Conservation (phyloP, 1,140 invertebrate genomes). For the Diorhabda carinulata region DNA sequence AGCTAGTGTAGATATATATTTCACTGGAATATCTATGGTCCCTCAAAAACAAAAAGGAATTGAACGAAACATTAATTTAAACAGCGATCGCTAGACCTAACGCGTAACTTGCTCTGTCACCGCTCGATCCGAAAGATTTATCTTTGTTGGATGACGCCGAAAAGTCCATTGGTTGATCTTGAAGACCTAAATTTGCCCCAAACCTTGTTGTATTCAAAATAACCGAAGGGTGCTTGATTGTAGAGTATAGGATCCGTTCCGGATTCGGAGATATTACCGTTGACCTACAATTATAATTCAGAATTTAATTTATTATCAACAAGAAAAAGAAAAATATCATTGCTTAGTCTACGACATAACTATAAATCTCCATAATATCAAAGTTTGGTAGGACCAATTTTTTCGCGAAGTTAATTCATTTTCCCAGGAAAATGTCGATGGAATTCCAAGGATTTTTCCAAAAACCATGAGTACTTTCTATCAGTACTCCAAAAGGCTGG, state of each 20-base stretch:
- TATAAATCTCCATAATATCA: too few species aligned
- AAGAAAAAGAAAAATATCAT: too few species aligned
- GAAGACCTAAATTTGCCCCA: slow-evolving; percentile 30
- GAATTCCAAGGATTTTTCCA: too few species aligned
- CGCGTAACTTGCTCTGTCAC: slow-evolving; percentile 14
- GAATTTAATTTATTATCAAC: too few species aligned
- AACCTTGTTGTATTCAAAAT: slow-evolving; percentile 37
- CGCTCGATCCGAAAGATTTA: slow-evolving; percentile 20
- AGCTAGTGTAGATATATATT: too few species aligned
- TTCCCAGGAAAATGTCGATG: too few species aligned
- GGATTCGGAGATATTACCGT: slow-evolving; percentile 58
- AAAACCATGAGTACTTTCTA: too few species aligned
- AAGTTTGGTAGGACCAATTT: too few species aligned
- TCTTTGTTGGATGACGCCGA: slow-evolving; percentile 41
- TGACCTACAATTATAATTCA: slow-evolving; percentile 30
- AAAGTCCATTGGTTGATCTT: slow-evolving; percentile 55
- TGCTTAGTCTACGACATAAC: too few species aligned
- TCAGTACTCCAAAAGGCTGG: too few species aligned
- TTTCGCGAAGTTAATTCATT: too few species aligned
- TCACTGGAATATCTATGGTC: slow-evolving; percentile 20
- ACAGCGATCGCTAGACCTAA: slow-evolving; percentile 41
- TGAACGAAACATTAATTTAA: slow-evolving; percentile 15
- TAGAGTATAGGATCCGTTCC: slow-evolving; percentile 47
- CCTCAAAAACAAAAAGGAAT: slow-evolving; percentile 9
- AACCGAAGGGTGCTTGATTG: slow-evolving; percentile 44